Evolutionary conservation across 2,113 vertebrate species (phyloP), one percentile per base, ranked within the genome.

Genomic region (Dermatemys mawii): DNA sequence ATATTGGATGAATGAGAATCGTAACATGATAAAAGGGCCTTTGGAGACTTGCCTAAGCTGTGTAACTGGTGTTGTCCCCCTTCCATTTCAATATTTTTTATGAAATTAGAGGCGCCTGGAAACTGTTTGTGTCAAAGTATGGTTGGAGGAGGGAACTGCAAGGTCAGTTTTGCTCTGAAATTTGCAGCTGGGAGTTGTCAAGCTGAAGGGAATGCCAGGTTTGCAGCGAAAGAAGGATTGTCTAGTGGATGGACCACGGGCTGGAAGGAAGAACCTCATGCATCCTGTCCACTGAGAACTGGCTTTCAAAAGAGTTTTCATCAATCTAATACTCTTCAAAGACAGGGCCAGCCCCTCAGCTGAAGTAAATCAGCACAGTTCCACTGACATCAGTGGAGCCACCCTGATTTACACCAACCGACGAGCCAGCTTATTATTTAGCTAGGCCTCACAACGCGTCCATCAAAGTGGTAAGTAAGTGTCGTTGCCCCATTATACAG

Each of bases 1-100:
- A 81, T 87, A 93, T 94, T 89, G 57, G 53, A 89, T 80, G 83
- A 95, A 96, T 82, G 55, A 83, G 44, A 82, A 85, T 21, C 70
- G 49, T 49, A 90, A 60, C 57, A 82, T 79, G 84, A 88, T 5
- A 89, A 83, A 38, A 89, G 2, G 81, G 63, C 7, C 78, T 95
- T 35, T 87, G 63, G 83, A 91, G 24, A 73, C 11, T 78, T 93
- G 41, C 46, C 46, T 87, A 84, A 82, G 81, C 78, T 76, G 46
- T 17, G 49, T 41, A 21, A 79, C 44, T 84, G 11, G 54, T 78
- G 83, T n/a, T 35, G 76, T 8, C 76, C 50, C 73, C 80, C 8
- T 81, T 82, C 35, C 67, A 44, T 87, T 83, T 92, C 70, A 75
- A 22, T 76, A 46, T 44, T 76, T 76, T 46, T 76, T 46, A 46